Base-by-base conservation (phyloP, 2,797 vertebrate species). In the Podarcis siculus region DNA sequence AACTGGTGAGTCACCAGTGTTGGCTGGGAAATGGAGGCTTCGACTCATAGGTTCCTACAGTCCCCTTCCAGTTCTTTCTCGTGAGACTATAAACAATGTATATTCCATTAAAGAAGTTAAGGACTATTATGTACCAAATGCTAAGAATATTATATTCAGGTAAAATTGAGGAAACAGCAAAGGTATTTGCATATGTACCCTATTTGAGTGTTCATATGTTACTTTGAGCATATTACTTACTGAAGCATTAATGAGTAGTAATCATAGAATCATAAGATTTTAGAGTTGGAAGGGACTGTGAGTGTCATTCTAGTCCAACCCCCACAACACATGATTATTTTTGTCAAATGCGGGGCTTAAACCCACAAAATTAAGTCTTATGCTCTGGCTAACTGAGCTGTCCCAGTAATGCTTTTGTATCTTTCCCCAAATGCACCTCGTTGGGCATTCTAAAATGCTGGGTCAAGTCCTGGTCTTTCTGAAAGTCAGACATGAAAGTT, bases 81-180 rank as follows among this genome's bases (percentile, higher is more conserved):
- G 95, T 83, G 96, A 97, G 2, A 15, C 88, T 92, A 95, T 97
- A 1, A 93, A 95, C 89, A 97, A 90, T 64, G 93, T 37, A 3
- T 99, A 98, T 92, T 92, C 96, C 75, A 93, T 97, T 80, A 98
- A 97, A 92, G 97, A 98, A 94, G 96, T 98, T 85, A 96, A 83
- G 91, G 98, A 98, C 81, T 97, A 98, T 95, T 99, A 98, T 91
- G 92, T 98, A 90, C 98, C 98, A 58, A 98, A 97, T 81, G 86
- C 97, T 8, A 98, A 98, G 90, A 94, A 98, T 85, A 66, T 98
- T 17, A 96, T 99, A 86, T 98, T 98, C 95, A 97, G 98, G 98
- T 98, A 96, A 92, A 88, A 91, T 49, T 6, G 78, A 42, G 73
- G 55, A 81, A 67, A 83, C 3, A 37, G 71, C 8, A 79, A 80